phyloP scores from a whole-genome alignment of 2,888 invertebrate genomes.

The Julus scanicus region DNA sequence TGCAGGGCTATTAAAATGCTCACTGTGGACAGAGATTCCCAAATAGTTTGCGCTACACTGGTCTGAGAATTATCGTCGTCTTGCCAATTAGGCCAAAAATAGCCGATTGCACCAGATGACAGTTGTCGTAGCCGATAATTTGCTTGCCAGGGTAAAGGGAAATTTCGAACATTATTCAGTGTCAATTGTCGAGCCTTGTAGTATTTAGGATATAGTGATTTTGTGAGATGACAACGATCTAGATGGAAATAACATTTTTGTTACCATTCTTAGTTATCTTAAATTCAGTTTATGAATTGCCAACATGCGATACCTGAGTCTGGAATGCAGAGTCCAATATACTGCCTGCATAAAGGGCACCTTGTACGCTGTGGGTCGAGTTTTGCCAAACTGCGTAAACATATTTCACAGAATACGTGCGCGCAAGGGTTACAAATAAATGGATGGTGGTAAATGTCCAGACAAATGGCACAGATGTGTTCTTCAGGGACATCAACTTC shows the following conservation, averaged over 20 bases:
- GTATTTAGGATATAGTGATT: background rate
- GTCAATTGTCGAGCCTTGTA: background rate
- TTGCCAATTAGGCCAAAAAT: background rate
- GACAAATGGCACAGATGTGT: conserved; percentile 59
- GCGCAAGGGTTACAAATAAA: conserved; percentile 58
- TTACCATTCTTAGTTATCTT: background rate
- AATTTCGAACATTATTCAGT: background rate
- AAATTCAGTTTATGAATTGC: background rate
- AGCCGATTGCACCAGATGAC: background rate
- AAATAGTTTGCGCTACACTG: background rate
- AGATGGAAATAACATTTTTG: background rate
- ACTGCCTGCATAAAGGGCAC: conserved; percentile 60
- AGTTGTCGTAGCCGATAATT: conserved; percentile 41
- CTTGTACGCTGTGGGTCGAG: conserved; percentile 59
- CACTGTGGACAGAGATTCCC: conserved; percentile 44
- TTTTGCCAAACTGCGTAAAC: conserved; percentile 58
- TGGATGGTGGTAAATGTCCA: conserved; percentile 59
- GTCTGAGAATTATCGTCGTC: background rate
- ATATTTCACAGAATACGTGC: conserved; percentile 60
- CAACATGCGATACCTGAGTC: background rate
- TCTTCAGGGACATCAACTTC: conserved; percentile 55
- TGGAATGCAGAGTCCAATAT: conserved; percentile 57
- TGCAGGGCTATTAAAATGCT: background rate
- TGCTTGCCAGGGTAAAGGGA: conserved; percentile 36
- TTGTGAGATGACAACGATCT: background rate